Base-by-base conservation (phyloP, 2,888 invertebrate species). In the Resseliella maxima region DNA sequence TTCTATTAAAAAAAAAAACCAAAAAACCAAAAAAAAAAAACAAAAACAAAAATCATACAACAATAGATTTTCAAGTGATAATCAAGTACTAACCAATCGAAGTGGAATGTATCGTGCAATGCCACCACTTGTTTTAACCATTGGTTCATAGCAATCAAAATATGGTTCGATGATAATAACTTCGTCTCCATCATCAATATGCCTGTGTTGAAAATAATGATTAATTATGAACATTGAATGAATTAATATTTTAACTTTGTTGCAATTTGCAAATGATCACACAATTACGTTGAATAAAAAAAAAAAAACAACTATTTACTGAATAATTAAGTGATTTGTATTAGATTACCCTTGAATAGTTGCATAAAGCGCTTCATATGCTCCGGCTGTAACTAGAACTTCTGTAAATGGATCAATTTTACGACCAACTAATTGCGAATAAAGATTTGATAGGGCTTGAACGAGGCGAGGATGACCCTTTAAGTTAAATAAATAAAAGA, bases 121-220 rank as follows among this genome's bases (percentile, higher is more conserved):
- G 0, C 98, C 99, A 0, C 97, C 97, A 0, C 98, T 97, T 88
- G 94, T 94, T 88, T 92, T 93, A 21, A 98, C 96, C 96, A 99
- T 98, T 0, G 98, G 98, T 88, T 96, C 97, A 89, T 99, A 99
- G 90, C 99, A 99, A 91, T 99, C 99, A 90, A 98, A 99, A 92
- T 95, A 99, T 0, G 99, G 99, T 90, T 99, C 99, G 88, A 99
- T 98, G 36, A 99, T 96, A 87, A 99, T 98, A 87, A 97, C 98
- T 92, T 98, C 96, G 90, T 96, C 96, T 0, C 95, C 98, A 0
- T 93, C 93, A 88, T 96, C 96, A 12, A 99, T 94, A 89, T 98
- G 96, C 0, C 72, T 72, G 24, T 24, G n/a, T n/a, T n/a, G 12
- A 41, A 41, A 41, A 41, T 41, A 12, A 41, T 41, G 50, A 50